These are phyloP conservation scores for Porites cylindrica DNA, from an alignment of 92 coral and sea anemone species.

Conservation along the genomic window DNA sequence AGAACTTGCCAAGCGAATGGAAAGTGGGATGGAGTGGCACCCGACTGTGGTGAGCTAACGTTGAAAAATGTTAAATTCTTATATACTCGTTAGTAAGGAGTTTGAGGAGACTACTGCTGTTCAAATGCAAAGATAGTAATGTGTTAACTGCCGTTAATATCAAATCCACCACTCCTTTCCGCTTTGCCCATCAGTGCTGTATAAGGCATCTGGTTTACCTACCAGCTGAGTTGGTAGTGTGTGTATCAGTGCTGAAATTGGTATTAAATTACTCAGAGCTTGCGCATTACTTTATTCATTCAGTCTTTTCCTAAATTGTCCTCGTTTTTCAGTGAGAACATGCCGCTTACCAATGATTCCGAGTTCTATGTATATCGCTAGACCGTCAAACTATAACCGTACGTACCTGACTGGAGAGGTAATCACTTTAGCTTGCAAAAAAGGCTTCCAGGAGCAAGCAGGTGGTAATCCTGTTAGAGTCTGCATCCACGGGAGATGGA, in stretches of 20 bases:
- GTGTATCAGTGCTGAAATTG: no score
- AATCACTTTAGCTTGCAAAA: conserved; percentile 74
- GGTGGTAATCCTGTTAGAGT: conserved; percentile 57
- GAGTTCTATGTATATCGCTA: conserved; percentile 69
- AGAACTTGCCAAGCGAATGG: conserved; percentile 80
- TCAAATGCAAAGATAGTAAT: no score
- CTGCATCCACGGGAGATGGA: conserved; percentile 88
- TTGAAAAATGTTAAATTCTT: no score
- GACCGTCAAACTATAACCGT: conserved; percentile 42
- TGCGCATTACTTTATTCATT: not conserved
- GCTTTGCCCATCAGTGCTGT: no score
- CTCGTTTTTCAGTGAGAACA: conserved; percentile 42
- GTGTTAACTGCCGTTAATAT: no score
- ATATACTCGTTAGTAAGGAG: no score
- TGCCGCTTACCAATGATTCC: conserved; percentile 65
- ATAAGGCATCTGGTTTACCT: no score
- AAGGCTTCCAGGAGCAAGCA: conserved; percentile 58
- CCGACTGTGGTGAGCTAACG: conserved; percentile 70
- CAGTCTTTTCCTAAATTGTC: not conserved
- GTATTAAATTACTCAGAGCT: no score
- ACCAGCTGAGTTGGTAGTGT: no score
- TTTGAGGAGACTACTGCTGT: no score
- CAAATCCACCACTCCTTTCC: no score
- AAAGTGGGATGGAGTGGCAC: conserved; percentile 81
- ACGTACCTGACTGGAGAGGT: conserved; percentile 74